A percentile compares a stretch with the other conserved stretches of the same genome.
Evolutionary conservation across 2,797 vertebrate species (phyloP).

Genomic region (Gadopsis bispinosus): DNA sequence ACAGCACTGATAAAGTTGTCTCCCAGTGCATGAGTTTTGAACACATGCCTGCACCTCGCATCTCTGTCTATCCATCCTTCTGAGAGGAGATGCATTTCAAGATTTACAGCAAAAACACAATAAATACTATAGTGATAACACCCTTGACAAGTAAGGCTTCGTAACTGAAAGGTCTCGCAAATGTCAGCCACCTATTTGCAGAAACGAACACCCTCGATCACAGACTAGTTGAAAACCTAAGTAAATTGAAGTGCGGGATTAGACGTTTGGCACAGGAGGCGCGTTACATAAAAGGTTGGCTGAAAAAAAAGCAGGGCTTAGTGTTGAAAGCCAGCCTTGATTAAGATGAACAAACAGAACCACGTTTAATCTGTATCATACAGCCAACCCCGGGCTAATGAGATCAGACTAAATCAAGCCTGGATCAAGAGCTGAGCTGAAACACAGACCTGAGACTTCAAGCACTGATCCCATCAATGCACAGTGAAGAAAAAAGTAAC

Average conservation of each 20-base stretch:
- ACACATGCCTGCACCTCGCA: not conserved
- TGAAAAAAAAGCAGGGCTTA: not conserved
- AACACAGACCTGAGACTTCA: conserved; percentile 1
- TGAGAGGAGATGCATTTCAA: not conserved
- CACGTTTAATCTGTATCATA: not conserved
- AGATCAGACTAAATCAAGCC: not conserved
- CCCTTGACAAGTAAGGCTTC: not conserved
- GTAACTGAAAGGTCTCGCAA: not conserved
- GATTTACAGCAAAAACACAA: not conserved
- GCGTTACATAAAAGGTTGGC: not conserved
- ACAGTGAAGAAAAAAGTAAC: not conserved
- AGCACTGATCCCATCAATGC: not conserved
- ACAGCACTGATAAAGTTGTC: not conserved
- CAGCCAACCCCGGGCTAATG: not conserved
- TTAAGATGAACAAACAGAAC: not conserved
- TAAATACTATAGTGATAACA: not conserved
- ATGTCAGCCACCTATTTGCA: not conserved
- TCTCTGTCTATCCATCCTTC: not conserved
- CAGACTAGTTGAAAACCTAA: not conserved
- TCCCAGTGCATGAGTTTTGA: not conserved
- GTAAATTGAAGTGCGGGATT: not conserved
- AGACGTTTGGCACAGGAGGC: not conserved
- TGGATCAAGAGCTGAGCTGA: not conserved
- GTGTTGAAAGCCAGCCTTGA: not conserved
- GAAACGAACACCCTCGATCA: no score